A percentile compares a stretch with the other conserved stretches of the same genome.
phyloP scores from a whole-genome alignment of 2,113 vertebrate genomes.

The human (Homo sapiens) region GRCh38 chr4:115221001-115221500 shows the following conservation, averaged over 20 bases:
- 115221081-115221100: background rate
- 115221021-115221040: background rate
- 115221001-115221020: background rate
- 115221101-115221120: background rate
- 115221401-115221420: background rate
- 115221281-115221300: background rate
- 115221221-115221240: background rate
- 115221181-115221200: background rate
- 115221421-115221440: background rate
- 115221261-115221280: background rate
- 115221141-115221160: background rate
- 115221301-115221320: background rate
- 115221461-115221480: background rate
- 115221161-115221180: background rate
- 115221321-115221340: background rate
- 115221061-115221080: background rate
- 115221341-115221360: background rate
- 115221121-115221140: background rate
- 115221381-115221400: background rate
- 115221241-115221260: background rate
- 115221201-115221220: background rate
- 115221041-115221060: background rate
- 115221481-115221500: background rate
- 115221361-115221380: background rate
- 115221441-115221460: background rate